Conservation (phyloP, 2,797 vertebrate genomes). For the Catharus ustulatus region DNA sequence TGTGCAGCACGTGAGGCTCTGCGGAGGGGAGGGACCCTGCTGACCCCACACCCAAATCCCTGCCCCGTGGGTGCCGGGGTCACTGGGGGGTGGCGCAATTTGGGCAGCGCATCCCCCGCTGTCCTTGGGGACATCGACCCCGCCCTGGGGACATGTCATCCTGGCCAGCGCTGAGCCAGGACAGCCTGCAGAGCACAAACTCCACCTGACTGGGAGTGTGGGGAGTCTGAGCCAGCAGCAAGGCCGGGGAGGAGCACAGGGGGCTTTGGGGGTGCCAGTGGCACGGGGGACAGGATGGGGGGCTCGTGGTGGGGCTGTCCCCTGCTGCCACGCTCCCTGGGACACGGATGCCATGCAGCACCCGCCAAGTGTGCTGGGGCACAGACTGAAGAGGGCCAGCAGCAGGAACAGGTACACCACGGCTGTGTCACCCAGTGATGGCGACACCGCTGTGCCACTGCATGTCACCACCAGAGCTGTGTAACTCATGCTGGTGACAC, state of each 20-base stretch:
- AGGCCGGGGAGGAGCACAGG: neutral
- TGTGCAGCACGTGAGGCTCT: neutral
- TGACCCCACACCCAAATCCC: neutral
- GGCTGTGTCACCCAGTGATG: fast-evolving
- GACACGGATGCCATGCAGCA: fast-evolving
- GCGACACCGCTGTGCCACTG: neutral
- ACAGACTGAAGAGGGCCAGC: neutral
- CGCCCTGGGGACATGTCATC: fast-evolving
- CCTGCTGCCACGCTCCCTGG: neutral
- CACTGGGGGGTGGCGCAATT: neutral
- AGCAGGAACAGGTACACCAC: neutral
- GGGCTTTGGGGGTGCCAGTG: neutral
- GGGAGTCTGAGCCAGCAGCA: fast-evolving
- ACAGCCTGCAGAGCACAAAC: neutral
- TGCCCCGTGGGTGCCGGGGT: fast-evolving
- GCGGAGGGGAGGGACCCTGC: neutral
- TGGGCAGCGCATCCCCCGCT: neutral
- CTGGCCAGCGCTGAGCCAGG: neutral
- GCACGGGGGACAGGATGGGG: neutral
- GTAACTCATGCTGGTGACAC: neutral
- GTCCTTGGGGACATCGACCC: neutral
- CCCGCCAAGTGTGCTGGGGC: fast-evolving
- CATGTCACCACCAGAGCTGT: neutral
- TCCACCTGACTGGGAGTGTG: fast-evolving
- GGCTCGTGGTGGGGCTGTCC: neutral